These are phyloP conservation scores for Amphilophus citrinellus DNA, from an alignment of 2,113 vertebrate genomes.

Conservation along the genomic window DNA sequence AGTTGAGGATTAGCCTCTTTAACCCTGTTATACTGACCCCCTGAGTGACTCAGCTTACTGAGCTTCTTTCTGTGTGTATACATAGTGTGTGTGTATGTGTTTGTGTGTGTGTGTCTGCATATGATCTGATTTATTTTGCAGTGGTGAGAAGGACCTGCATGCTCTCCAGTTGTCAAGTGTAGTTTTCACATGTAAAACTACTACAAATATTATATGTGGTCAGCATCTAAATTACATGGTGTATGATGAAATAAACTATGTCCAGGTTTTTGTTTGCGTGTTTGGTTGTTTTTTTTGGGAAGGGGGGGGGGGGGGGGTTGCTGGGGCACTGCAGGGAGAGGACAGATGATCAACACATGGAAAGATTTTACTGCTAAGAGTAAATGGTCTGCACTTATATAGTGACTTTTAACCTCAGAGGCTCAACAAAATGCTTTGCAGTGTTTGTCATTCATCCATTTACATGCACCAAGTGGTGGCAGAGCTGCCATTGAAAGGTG, in stretches of 20 bases:
- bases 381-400: neutral
- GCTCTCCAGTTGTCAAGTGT: neutral
- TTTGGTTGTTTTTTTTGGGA: neutral
- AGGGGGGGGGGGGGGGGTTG: neutral
- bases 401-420: slow-evolving; percentile 3
- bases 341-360: slow-evolving; percentile 23
- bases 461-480: neutral
- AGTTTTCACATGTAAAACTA: slow-evolving; percentile 14
- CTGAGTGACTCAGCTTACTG: slow-evolving; percentile 46
- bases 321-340: neutral
- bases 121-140: neutral
- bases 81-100: slow-evolving; percentile 1
- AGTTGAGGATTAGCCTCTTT: slow-evolving; percentile 57
- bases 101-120: neutral
- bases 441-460: neutral
- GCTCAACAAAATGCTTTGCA: neutral
- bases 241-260: neutral
- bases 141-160: neutral
- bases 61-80: slow-evolving; percentile 25
- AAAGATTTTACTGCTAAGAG: slow-evolving; percentile 5
- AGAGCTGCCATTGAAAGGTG: neutral
- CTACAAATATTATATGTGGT: slow-evolving; percentile 7
- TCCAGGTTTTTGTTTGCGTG: neutral
- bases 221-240: neutral
- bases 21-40: slow-evolving; percentile 52